Percentiles rank a stretch among this genome's conserved stretches.
These are phyloP conservation scores for Diplogasteroides magnus DNA, from an alignment of 1,140 invertebrate species.

Conservation along the genomic window DNA sequence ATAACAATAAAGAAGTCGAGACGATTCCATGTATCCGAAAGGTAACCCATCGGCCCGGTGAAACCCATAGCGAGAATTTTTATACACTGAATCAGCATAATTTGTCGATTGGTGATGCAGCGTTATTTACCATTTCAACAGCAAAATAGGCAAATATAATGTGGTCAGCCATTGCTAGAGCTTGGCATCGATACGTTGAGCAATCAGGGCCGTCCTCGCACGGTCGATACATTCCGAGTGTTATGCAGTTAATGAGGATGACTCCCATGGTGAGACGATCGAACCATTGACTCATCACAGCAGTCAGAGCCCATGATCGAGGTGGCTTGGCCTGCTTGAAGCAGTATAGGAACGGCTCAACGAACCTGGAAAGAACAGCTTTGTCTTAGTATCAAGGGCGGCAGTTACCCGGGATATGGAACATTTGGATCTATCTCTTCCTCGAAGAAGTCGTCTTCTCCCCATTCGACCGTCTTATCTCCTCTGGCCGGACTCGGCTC, in stretches of 20 bases:
- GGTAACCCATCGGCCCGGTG: conserved; percentile 83
- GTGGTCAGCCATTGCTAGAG: conserved; percentile 90
- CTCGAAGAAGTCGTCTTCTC: conserved; percentile 33
- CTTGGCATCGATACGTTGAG: conserved; percentile 79
- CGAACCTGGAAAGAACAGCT: conserved; percentile 34
- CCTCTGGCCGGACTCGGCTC: too few relatives aligned
- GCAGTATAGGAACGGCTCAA: conserved; percentile 64
- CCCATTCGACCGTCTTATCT: conserved; percentile 38
- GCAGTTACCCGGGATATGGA: conserved; percentile 53
- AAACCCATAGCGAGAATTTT: conserved; percentile 99
- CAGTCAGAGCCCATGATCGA: conserved; percentile 81
- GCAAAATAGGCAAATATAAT: conserved; percentile 97
- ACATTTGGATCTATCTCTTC: conserved; percentile 26
- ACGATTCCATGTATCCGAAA: conserved; percentile 91
- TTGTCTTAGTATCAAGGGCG: too few relatives aligned
- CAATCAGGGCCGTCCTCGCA: conserved; percentile 79
- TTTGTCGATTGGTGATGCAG: not conserved
- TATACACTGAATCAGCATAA: conserved; percentile 69
- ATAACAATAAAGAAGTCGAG: conserved; percentile 96
- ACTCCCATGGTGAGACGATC: conserved; percentile 96
- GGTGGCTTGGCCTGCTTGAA: conserved; percentile 78
- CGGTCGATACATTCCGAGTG: conserved; percentile 95
- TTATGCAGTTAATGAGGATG: conserved; percentile 95
- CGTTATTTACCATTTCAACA: conserved; percentile 57
- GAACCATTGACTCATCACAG: conserved; percentile 98